Evolutionary conservation across 2,888 invertebrate genomes (phyloP).

Genomic region (Mellilla xanthometata): DNA sequence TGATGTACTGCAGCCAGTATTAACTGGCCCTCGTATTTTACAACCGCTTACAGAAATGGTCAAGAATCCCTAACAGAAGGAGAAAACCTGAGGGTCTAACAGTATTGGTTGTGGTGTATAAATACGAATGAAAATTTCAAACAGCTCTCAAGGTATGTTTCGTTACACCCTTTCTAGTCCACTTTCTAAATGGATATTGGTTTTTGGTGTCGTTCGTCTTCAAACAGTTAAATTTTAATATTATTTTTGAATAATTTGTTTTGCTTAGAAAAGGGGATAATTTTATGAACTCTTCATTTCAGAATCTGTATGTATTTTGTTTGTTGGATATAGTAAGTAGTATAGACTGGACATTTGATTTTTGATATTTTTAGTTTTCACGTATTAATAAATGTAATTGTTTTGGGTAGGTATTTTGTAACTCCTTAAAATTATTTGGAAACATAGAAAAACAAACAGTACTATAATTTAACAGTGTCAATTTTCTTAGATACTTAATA

Average conservation of each 20-base stretch:
- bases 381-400: too few relatives aligned
- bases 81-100: constrained; percentile 35
- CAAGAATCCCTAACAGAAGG: not conserved
- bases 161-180: constrained; percentile 63
- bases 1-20: constrained; percentile 58
- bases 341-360: too few relatives aligned
- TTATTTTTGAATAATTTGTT: constrained; percentile 12
- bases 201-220: constrained; percentile 54
- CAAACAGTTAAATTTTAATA: constrained; percentile 54
- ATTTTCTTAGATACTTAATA: too few relatives aligned
- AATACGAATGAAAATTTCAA: constrained; percentile 75
- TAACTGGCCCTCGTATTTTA: constrained; percentile 36
- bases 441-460: too few relatives aligned
- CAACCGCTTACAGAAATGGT: not conserved
- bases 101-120: constrained; percentile 50
- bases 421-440: too few relatives aligned
- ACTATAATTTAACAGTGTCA: too few relatives aligned
- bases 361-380: too few relatives aligned
- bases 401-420: too few relatives aligned
- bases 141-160: constrained; percentile 60
- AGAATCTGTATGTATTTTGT: too few relatives aligned
- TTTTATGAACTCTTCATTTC: too few relatives aligned
- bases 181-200: constrained; percentile 71
- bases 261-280: too few relatives aligned
- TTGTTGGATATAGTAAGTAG: too few relatives aligned